These are phyloP conservation scores for Diabrotica balteata DNA, from an alignment of 2,888 invertebrate genomes.

Conservation along the genomic window DNA sequence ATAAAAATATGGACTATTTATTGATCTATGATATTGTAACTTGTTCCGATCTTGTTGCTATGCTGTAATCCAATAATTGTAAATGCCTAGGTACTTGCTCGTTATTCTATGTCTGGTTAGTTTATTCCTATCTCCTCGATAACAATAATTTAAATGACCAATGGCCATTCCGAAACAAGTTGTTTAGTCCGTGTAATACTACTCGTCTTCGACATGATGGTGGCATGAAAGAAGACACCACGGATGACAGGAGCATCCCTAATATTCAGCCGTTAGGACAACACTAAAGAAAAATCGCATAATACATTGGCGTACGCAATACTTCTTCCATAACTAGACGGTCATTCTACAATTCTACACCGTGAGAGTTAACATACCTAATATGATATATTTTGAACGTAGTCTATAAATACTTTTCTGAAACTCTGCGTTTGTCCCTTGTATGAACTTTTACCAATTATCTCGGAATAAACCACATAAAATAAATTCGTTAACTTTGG, in stretches of 20 bases:
- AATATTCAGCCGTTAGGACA: conserved; percentile 35
- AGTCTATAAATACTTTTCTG: too few relatives aligned
- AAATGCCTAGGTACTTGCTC: not conserved
- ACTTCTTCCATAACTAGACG: not conserved
- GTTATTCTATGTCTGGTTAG: not conserved
- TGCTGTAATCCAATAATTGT: not conserved
- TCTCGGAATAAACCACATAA: too few relatives aligned
- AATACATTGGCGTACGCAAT: conserved; percentile 26
- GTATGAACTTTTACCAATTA: too few relatives aligned
- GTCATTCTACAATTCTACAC: too few relatives aligned
- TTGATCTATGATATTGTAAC: too few relatives aligned
- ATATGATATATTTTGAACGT: too few relatives aligned
- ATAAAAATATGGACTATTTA: too few relatives aligned
- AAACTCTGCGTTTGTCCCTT: too few relatives aligned
- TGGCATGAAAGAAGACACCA: conserved; percentile 31
- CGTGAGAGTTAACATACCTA: too few relatives aligned
- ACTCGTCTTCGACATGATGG: conserved; percentile 28
- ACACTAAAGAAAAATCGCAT: conserved; percentile 30
- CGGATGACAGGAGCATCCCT: conserved; percentile 33
- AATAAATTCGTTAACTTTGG: too few relatives aligned
- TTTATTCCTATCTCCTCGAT: not conserved
- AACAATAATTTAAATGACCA: conserved; percentile 20
- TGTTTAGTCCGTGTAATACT: conserved; percentile 32
- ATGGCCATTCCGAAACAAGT: conserved; percentile 27
- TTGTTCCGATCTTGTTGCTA: not conserved